phyloP scores from a whole-genome alignment of 1,140 invertebrate genomes.

The Scylla paramamosain region DNA sequence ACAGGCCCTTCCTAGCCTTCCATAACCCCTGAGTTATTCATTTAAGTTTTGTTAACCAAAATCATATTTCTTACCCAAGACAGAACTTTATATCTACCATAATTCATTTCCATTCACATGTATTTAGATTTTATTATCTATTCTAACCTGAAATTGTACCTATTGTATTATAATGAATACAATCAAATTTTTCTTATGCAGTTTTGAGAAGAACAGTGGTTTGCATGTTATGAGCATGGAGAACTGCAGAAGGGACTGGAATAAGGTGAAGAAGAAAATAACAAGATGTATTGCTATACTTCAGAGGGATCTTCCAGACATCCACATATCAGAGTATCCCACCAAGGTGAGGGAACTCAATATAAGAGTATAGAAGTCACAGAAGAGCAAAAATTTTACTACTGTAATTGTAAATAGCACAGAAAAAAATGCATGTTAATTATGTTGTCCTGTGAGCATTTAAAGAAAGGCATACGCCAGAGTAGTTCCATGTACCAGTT shows the following conservation, averaged over 20 bases:
- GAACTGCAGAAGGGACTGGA: slow-evolving; percentile 47
- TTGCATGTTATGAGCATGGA: slow-evolving; percentile 38
- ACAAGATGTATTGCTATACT: slow-evolving; percentile 68
- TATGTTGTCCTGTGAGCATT: not conserved
- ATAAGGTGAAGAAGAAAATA: slow-evolving; percentile 62
- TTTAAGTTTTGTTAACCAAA: too few species aligned
- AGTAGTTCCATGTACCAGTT: not conserved
- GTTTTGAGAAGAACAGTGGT: not conserved
- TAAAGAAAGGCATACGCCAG: not conserved
- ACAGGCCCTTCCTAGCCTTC: too few species aligned
- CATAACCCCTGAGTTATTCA: too few species aligned
- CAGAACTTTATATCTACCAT: too few species aligned
- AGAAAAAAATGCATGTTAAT: not conserved
- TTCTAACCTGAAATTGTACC: not conserved
- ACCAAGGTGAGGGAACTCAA: slow-evolving; percentile 50
- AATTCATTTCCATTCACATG: too few species aligned
- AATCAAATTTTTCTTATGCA: not conserved
- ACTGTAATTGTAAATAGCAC: not conserved
- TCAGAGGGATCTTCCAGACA: slow-evolving; percentile 60
- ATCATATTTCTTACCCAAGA: too few species aligned
- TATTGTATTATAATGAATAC: not conserved
- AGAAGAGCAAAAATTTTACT: not conserved
- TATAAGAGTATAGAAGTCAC: not conserved
- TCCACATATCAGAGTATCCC: slow-evolving; percentile 35
- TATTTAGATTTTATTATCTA: not conserved